A percentile compares a stretch with the other conserved stretches of the same genome.
Conservation (phyloP, 2,113 vertebrate species). For the Pagrus major region DNA sequence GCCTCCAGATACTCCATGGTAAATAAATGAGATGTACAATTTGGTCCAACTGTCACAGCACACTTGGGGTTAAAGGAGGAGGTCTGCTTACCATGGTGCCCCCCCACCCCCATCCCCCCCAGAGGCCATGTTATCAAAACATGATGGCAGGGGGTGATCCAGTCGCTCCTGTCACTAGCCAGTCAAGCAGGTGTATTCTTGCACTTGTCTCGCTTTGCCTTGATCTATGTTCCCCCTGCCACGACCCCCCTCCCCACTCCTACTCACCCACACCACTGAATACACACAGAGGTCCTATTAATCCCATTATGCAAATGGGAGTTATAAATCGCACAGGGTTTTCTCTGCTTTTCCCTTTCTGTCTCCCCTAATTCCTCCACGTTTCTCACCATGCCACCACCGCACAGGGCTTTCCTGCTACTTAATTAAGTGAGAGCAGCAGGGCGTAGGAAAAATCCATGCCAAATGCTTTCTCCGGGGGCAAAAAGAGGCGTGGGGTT, state of each 20-base stretch:
- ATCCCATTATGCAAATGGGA: conserved; percentile 80
- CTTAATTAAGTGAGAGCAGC: conserved; percentile 61
- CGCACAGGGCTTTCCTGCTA: conserved; percentile 33
- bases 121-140: conserved; percentile 59
- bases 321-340: conserved; percentile 68
- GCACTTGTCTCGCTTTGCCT: conserved; percentile 42
- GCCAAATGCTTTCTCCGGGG: conserved; percentile 39
- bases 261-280: conserved; percentile 48
- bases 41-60: conserved; percentile 59
- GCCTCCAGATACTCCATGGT: conserved; percentile 33
- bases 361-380: conserved; percentile 51
- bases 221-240: conserved; percentile 56
- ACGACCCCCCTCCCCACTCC: not conserved
- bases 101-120: not conserved
- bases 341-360: not conserved
- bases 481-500: conserved; percentile 13
- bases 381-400: conserved; percentile 52
- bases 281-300: conserved; percentile 76
- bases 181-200: conserved; percentile 71
- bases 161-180: conserved; percentile 52
- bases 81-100: not conserved
- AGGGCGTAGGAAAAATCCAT: conserved; percentile 31
- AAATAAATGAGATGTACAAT: conserved; percentile 58
- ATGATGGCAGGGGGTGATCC: conserved; percentile 11
- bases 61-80: conserved; percentile 34